Base-by-base conservation (phyloP, 2,113 vertebrate species). In the Fukomys damarensis region DNA sequence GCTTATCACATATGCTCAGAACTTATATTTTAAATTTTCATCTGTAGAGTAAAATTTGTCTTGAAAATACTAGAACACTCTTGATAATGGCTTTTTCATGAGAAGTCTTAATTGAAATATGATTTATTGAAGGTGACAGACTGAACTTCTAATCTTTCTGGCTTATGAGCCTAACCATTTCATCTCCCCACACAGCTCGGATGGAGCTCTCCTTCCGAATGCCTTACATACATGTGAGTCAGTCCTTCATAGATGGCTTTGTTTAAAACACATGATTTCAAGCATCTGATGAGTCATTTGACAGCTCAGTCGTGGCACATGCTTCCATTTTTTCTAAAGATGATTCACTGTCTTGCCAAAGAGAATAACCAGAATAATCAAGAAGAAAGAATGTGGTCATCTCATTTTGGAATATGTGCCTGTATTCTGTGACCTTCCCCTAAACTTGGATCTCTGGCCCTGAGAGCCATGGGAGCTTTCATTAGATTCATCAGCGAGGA, bases 91-190 rank as follows among this genome's bases (percentile, higher is more conserved):
- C 80, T 97, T 98, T 98, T 97, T 82, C 98, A 98, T 87, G 38
- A 97, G 91, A 89, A 63, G 81, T 26, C 86, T 98, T 97, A 98
- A 97, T 97, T 97, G 97, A 97, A 98, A 97, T 93, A 89, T 93
- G 92, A 84, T 97, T 98, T 96, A 97, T 94, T 96, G 95, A 98
- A 97, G 52, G 68, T 82, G 83, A 84, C 84, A 95, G 61, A 95
- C 93, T 97, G 66, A 77, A 92, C 93, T 97, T 97, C 97, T 95
- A 97, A 98, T 98, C 95, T 95, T 98, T 97, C 94, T 91, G 85
- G 94, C 84, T 72, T 94, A 84, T 72, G 89, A 96, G 83, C 94
- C 91, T 98, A 97, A 97, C 93, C 90, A 95, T 97, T 91, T 97
- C 97, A 96, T 98, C 97, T 98, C 94, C 88, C 95, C 89, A 97